Evolutionary conservation across 2,888 invertebrate species (phyloP).

Genomic region (Augiades crinisus): DNA sequence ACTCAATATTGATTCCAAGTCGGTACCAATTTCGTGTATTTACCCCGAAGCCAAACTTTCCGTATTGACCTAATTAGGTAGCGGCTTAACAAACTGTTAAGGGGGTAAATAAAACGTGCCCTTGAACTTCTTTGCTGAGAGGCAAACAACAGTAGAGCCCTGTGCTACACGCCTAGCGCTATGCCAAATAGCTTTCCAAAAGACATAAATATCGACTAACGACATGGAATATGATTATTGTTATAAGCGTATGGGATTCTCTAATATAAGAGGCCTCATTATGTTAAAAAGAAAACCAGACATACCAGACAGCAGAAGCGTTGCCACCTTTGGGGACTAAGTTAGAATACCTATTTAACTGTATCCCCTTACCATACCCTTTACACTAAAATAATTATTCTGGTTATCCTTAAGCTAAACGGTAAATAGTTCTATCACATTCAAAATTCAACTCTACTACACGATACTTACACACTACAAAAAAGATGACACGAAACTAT

Average conservation of each 20-base stretch:
- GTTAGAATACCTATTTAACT: too few relatives aligned
- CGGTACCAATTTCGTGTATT: conserved; percentile 10
- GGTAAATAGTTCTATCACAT: too few relatives aligned
- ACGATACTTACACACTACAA: not conserved
- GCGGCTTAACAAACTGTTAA: not conserved
- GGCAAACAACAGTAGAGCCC: conserved; percentile 18
- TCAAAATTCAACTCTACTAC: too few relatives aligned
- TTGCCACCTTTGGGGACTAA: too few relatives aligned
- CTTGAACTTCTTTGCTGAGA: conserved; percentile 19
- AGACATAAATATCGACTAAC: conserved; percentile 12
- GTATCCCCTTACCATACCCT: too few relatives aligned
- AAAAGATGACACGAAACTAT: too few relatives aligned
- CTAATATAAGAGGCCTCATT: too few relatives aligned
- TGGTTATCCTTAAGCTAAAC: too few relatives aligned
- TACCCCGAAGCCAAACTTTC: conserved; percentile 10
- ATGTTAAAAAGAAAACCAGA: too few relatives aligned
- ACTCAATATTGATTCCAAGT: too few relatives aligned
- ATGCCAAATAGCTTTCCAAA: conserved; percentile 18
- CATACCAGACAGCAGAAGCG: too few relatives aligned
- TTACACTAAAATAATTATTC: too few relatives aligned
- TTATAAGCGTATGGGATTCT: conserved; percentile 13
- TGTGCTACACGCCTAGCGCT: conserved; percentile 2
- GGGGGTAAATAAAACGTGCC: not conserved
- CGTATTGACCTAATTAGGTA: not conserved
- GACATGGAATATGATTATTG: conserved; percentile 23